phyloP scores from a whole-genome alignment of 2,113 vertebrate genomes.

The Pan troglodytes region NHGRI_mPanTro3-v2.1_pri NC_072401.2:23603501-23604000 shows the following conservation, averaged over 20 bases:
- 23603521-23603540: too few relatives aligned
- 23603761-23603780: not conserved
- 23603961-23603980: not conserved
- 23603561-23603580: too few relatives aligned
- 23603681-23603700: fast-evolving
- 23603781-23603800: not conserved
- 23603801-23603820: not conserved
- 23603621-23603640: too few relatives aligned
- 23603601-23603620: too few relatives aligned
- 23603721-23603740: slow-evolving; percentile 11
- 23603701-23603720: not conserved
- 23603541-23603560: too few relatives aligned
- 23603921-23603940: not conserved
- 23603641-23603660: too few relatives aligned
- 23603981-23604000: not conserved
- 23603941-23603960: not conserved
- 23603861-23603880: not conserved
- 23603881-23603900: not conserved
- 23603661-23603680: too few relatives aligned
- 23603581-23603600: too few relatives aligned
- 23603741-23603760: not conserved
- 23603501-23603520: too few relatives aligned
- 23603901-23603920: not conserved
- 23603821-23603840: not conserved
- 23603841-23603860: not conserved